These are phyloP conservation scores for Euplagia quadripunctaria DNA, from an alignment of 2,888 invertebrate genomes.

Conservation along the genomic window DNA sequence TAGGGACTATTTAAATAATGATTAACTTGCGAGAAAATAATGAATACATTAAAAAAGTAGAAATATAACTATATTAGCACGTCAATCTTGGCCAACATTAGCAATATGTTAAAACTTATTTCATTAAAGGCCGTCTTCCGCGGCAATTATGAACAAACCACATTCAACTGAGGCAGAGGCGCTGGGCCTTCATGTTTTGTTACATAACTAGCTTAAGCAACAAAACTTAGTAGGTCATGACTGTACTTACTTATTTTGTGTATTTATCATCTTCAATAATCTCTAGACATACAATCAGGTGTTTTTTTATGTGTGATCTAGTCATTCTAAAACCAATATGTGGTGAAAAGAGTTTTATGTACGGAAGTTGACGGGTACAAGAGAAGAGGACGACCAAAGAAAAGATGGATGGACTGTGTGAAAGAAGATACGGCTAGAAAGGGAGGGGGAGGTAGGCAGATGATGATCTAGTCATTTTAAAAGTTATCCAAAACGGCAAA, in stretches of 20 bases:
- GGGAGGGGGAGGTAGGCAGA: too few species aligned
- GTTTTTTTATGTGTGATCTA: not conserved
- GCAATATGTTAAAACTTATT: slow-evolving; percentile 23
- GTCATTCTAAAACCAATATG: not conserved
- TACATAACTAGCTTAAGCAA: slow-evolving; percentile 48
- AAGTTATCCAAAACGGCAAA: too few species aligned
- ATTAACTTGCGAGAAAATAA: not conserved
- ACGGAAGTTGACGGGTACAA: too few species aligned
- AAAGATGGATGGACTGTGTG: too few species aligned
- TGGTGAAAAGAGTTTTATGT: too few species aligned
- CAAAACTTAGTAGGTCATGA: slow-evolving; percentile 56
- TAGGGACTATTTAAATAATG: too few species aligned
- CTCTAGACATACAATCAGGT: not conserved
- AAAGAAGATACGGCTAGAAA: too few species aligned
- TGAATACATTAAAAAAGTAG: not conserved
- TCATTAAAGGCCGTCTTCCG: slow-evolving; percentile 16
- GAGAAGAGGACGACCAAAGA: too few species aligned
- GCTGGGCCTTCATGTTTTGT: slow-evolving; percentile 27
- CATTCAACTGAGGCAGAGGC: slow-evolving; percentile 29
- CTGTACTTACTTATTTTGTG: slow-evolving; percentile 47
- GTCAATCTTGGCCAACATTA: not conserved
- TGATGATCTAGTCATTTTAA: too few species aligned
- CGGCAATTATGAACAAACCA: slow-evolving; percentile 20
- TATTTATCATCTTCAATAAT: slow-evolving; percentile 20
- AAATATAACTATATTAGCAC: not conserved